Conservation (phyloP, 2,113 vertebrate genomes). For the Phalacrocorax aristotelis region DNA sequence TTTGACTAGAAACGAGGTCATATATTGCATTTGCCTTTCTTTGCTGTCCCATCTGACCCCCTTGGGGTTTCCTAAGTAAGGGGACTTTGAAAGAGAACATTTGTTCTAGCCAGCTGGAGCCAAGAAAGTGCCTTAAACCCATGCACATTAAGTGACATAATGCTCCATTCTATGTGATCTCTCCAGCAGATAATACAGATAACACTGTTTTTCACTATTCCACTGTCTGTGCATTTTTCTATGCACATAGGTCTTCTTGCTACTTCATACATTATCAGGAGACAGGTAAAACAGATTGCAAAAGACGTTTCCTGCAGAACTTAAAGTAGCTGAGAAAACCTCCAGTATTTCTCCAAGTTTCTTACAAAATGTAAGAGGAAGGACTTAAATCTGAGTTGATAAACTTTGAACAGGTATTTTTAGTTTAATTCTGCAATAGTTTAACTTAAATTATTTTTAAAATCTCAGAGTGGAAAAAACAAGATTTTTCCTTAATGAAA, state of each 20-base stretch:
- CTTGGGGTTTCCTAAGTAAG: neutral
- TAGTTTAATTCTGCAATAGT: neutral
- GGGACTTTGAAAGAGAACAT: neutral
- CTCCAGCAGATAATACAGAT: neutral
- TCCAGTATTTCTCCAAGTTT: neutral
- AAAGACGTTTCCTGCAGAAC: neutral
- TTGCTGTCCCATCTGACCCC: neutral
- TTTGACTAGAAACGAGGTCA: neutral
- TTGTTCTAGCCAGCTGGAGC: neutral
- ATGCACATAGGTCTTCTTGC: neutral
- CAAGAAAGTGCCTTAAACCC: neutral
- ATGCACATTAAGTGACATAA: neutral
- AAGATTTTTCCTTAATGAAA: neutral
- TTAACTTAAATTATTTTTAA: neutral
- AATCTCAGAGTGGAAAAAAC: neutral
- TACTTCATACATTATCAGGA: neutral
- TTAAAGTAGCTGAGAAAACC: neutral
- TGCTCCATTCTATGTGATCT: neutral
- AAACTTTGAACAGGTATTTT: neutral
- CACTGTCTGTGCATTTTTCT: neutral
- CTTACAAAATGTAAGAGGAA: neutral
- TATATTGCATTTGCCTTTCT: neutral
- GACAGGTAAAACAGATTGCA: slow-evolving; percentile 4
- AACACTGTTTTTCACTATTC: neutral
- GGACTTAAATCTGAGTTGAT: neutral